phyloP scores from a whole-genome alignment of 2,113 vertebrate genomes.

The Falco punctatus region DNA sequence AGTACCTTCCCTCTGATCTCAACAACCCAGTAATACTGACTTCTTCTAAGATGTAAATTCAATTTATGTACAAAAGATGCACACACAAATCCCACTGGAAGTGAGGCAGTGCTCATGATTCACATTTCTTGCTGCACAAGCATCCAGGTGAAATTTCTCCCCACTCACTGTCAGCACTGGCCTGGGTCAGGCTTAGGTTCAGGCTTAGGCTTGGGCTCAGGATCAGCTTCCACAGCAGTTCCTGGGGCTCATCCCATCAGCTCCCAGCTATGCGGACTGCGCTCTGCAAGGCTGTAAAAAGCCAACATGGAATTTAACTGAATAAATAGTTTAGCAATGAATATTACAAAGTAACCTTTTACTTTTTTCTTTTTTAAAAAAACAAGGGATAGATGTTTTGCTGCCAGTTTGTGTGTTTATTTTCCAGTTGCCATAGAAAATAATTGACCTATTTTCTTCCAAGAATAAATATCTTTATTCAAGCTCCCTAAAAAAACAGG shows the following conservation, averaged over 20 bases:
- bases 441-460: slow-evolving; percentile 78
- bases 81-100: not conserved
- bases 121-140: not conserved
- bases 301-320: slow-evolving; percentile 48
- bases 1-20: not conserved
- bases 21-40: not conserved
- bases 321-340: slow-evolving; percentile 66
- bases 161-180: not conserved
- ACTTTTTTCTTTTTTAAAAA: not conserved
- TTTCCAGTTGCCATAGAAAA: slow-evolving; percentile 82
- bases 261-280: not conserved
- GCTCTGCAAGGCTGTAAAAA: slow-evolving; percentile 25
- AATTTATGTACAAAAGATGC: not conserved
- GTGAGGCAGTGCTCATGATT: not conserved
- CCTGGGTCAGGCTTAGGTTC: not conserved
- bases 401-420: slow-evolving; percentile 74
- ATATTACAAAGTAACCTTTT: slow-evolving; percentile 67
- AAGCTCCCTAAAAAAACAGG: slow-evolving; percentile 62
- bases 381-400: slow-evolving; percentile 31
- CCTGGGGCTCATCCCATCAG: not conserved
- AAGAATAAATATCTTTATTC: slow-evolving; percentile 77
- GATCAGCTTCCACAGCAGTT: not conserved
- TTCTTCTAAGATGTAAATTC: not conserved
- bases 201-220: not conserved
- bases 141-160: not conserved